A percentile compares a stretch with the other conserved stretches of the same genome.
Conservation (phyloP, 1,140 invertebrate species). For the Cecropterus lyciades region DNA sequence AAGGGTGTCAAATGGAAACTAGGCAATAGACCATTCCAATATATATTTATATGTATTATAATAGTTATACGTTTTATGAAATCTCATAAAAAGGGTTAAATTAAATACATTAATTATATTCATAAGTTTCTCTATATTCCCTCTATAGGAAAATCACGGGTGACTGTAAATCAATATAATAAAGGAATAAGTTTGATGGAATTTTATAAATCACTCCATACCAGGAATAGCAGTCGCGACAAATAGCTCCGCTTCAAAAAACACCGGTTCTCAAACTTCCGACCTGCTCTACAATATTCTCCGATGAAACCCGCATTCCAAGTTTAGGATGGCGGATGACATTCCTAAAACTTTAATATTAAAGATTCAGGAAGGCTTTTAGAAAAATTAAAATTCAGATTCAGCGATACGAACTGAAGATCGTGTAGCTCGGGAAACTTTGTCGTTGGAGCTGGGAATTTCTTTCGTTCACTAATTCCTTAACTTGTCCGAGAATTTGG, state of each 20-base stretch:
- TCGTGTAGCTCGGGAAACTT: slow-evolving; percentile 34
- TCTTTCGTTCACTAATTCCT: slow-evolving; percentile 22
- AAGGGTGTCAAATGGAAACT: too few species aligned
- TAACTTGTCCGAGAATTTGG: slow-evolving; percentile 22
- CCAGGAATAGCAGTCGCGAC: background rate
- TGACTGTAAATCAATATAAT: too few species aligned
- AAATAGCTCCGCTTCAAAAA: background rate
- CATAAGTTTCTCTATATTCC: too few species aligned
- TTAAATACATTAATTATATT: too few species aligned
- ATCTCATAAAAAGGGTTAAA: too few species aligned
- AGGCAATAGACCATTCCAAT: too few species aligned
- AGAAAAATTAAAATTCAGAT: slow-evolving; percentile 37
- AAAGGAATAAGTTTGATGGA: too few species aligned
- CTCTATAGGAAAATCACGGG: too few species aligned
- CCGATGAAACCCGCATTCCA: slow-evolving; percentile 28
- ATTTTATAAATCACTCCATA: too few species aligned
- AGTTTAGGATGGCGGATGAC: slow-evolving; percentile 19
- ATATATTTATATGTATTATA: too few species aligned
- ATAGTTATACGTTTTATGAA: too few species aligned
- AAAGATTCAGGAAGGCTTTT: slow-evolving; percentile 32
- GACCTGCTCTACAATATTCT: slow-evolving; percentile 25
- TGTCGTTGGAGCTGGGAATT: slow-evolving; percentile 16
- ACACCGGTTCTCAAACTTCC: slow-evolving; percentile 19
- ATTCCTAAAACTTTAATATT: slow-evolving; percentile 37
- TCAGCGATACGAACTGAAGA: slow-evolving; percentile 23